Base-by-base conservation (phyloP, 2,797 vertebrate genomes). In the Rhyacichthys aspro region DNA sequence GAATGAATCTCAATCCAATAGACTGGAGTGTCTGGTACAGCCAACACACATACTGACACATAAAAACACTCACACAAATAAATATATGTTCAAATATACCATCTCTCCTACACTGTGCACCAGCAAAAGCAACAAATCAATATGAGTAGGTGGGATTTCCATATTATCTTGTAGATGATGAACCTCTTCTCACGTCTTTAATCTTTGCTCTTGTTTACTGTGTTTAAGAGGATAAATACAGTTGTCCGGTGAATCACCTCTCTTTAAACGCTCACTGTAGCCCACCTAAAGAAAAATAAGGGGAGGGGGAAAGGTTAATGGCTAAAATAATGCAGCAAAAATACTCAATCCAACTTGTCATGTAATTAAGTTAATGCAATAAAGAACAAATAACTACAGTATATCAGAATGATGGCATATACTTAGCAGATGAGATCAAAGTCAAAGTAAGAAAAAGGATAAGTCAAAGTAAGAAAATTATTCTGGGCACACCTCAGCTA, bases 1-100 rank as follows among this genome's bases (percentile, higher is more conserved):
- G 87, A 93, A 95, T 95, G 96, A 97, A 98, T 98, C 94, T 96
- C 95, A 94, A 96, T 97, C 90, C 94, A 95, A 98, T 97, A 94
- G 96, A 98, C 95, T 96, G 88, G 89, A 94, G 92, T 92, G 90
- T 92, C 91, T 91, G 78, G 44, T 81, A 75, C 77, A 70, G 70
- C 71, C 15, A 62, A 38, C 74, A 67, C 74, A 73, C 70, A 77
- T 50, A 78, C 53, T 49, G 33, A 46, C 18, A 62, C 46, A 61
- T n/a, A 63, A 44, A 70, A 42, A 71, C 39, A 72, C 54, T 71
- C 38, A 70, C 38, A 67, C 66, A 64, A 50, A 67, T 75, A 80
- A 54, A 80, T 72, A 77, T 70, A 74, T 83, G 67, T 78, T 71
- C 52, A 65, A 67, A 82, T 79, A 70, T 62, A 63, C 72, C 60